Conservation (phyloP, 1,140 invertebrate species). For the Agrypnia vestita region DNA sequence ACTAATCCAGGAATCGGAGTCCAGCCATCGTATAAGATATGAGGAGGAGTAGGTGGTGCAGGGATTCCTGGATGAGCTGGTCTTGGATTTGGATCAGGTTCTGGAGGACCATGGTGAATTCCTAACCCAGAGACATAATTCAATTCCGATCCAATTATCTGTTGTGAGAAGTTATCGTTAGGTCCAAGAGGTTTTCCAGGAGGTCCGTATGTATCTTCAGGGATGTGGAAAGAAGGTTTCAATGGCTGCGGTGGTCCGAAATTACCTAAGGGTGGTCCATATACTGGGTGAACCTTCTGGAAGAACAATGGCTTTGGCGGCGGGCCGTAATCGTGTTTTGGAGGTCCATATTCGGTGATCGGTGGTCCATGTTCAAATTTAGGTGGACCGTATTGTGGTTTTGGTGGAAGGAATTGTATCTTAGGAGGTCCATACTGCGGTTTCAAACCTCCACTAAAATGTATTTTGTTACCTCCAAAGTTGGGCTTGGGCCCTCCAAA, state of each 20-base stretch:
- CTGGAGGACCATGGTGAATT: conserved; percentile 73
- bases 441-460: conserved; percentile 52
- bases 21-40: conserved; percentile 88
- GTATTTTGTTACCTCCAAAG: conserved; percentile 49
- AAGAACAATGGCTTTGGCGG: conserved; percentile 64
- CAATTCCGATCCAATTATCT: conserved; percentile 57
- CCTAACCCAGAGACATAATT: conserved; percentile 68
- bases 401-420: conserved; percentile 61
- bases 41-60: conserved; percentile 81
- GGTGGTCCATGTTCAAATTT: conserved; percentile 67
- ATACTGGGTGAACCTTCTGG: conserved; percentile 65
- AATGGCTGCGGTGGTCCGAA: conserved; percentile 69
- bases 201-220: conserved; percentile 69
- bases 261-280: conserved; percentile 71
- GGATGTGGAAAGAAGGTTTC: conserved; percentile 70
- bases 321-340: conserved; percentile 62
- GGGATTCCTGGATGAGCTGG: conserved; percentile 79
- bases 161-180: conserved; percentile 55
- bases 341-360: conserved; percentile 68
- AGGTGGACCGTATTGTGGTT: conserved; percentile 49
- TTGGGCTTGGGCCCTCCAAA: conserved; percentile 65
- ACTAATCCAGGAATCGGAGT: conserved; percentile 82
- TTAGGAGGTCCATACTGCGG: conserved; percentile 67
- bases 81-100: conserved; percentile 70
- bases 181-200: conserved; percentile 67